These are phyloP conservation scores for Lepidurus apus DNA, from an alignment of 1,140 invertebrate genomes.

Conservation along the genomic window DNA sequence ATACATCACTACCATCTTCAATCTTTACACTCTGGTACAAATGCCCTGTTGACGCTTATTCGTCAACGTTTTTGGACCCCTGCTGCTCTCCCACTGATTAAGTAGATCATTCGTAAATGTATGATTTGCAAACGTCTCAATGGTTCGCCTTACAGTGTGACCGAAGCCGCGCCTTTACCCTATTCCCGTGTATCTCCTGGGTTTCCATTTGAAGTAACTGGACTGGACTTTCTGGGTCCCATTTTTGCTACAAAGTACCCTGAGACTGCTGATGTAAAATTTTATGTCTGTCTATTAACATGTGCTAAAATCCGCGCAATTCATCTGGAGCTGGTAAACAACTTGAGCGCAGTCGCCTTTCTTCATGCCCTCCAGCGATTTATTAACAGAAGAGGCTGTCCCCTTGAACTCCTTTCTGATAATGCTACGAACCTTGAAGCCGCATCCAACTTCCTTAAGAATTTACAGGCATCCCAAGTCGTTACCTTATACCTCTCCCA, in stretches of 20 bases:
- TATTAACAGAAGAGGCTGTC: not conserved
- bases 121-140: not conserved
- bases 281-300: not conserved
- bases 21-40: too few species aligned
- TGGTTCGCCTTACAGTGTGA: not conserved
- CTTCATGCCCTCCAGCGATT: not conserved
- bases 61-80: not conserved
- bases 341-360: not conserved
- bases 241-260: not conserved
- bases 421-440: too few species aligned
- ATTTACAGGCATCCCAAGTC: too few species aligned
- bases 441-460: too few species aligned
- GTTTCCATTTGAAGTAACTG: constrained; percentile 15
- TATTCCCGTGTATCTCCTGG: not conserved
- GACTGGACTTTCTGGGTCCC: constrained; percentile 31
- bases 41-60: too few species aligned
- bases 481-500: too few species aligned
- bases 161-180: not conserved
- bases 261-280: not conserved
- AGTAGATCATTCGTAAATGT: not conserved
- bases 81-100: not conserved
- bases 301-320: not conserved
- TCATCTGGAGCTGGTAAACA: not conserved
- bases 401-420: too few species aligned
- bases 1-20: too few species aligned